Evolutionary conservation across 2,113 vertebrate species (phyloP).

Genomic region (Mionectes macconnelli): DNA sequence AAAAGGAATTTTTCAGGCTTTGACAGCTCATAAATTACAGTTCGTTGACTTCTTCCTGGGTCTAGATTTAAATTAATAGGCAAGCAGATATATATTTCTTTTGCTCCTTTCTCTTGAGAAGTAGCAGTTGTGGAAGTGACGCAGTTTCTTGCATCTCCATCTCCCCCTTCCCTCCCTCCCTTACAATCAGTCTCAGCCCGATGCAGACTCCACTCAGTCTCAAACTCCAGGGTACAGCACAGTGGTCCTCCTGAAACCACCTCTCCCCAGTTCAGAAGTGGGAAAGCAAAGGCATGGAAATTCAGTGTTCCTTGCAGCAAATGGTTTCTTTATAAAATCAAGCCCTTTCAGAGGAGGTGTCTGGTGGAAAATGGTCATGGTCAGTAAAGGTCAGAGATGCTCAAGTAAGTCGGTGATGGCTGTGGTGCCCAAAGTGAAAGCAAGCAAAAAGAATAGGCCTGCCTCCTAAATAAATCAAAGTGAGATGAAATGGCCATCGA

Average conservation of each 20-base stretch:
- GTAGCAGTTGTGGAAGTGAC: slow-evolving; percentile 31
- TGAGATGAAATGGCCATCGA: accelerated
- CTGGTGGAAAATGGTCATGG: not conserved
- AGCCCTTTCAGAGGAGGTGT: not conserved
- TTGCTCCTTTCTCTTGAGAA: slow-evolving; percentile 33
- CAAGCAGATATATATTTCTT: slow-evolving; percentile 72
- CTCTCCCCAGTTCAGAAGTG: not conserved
- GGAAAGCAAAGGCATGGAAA: not conserved
- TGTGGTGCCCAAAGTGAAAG: not conserved
- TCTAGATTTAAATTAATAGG: slow-evolving; percentile 76
- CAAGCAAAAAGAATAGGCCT: not conserved
- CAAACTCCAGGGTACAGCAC: not conserved
- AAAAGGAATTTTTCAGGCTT: slow-evolving; percentile 78
- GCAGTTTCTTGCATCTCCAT: accelerated
- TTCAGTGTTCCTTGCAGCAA: not conserved
- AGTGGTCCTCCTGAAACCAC: not conserved
- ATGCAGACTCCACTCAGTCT: not conserved
- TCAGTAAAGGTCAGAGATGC: not conserved
- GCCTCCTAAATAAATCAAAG: not conserved
- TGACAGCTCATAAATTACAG: slow-evolving; percentile 79
- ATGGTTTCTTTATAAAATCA: not conserved
- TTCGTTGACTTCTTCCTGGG: slow-evolving; percentile 74
- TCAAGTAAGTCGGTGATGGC: not conserved
- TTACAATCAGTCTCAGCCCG: not conserved
- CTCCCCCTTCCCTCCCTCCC: not conserved